phyloP scores from a whole-genome alignment of 2,797 vertebrate genomes.

The Alectoris magna region DNA sequence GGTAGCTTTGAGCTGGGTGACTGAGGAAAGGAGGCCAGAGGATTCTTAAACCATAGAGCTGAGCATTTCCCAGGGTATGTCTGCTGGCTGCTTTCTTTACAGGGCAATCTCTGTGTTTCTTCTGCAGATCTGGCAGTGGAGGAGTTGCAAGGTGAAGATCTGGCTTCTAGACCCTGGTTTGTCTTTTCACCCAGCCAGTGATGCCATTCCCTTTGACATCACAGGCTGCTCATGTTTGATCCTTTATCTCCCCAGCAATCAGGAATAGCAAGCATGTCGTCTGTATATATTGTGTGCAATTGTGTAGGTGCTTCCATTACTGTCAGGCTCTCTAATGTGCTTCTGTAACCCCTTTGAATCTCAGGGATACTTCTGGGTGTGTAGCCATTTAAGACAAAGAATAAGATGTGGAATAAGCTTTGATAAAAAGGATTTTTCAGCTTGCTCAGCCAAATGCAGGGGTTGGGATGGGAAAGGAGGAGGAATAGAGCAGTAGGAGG shows the following conservation, averaged over 20 bases:
- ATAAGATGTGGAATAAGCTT: not conserved
- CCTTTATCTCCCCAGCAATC: not conserved
- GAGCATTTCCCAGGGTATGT: not conserved
- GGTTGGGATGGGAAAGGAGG: not conserved
- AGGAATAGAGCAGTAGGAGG: not conserved
- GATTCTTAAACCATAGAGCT: not conserved
- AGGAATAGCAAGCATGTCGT: not conserved
- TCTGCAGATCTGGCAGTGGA: slow-evolving; percentile 64
- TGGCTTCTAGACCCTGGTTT: not conserved
- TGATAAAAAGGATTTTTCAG: not conserved
- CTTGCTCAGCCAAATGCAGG: not conserved
- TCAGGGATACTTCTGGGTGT: not conserved
- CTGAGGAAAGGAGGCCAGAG: not conserved
- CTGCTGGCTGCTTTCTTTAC: not conserved
- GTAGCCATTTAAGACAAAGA: not conserved
- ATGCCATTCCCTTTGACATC: not conserved
- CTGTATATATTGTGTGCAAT: not conserved
- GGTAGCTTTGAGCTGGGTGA: not conserved
- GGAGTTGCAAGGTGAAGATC: slow-evolving; percentile 70
- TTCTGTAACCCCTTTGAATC: not conserved
- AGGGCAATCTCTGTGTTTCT: slow-evolving; percentile 6
- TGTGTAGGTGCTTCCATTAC: not conserved
- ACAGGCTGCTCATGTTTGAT: not conserved
- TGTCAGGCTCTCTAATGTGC: not conserved
- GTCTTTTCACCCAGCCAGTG: not conserved